Evolutionary conservation across 2,113 vertebrate species (phyloP).

Genomic region (cattle (Bos taurus)): DNA sequence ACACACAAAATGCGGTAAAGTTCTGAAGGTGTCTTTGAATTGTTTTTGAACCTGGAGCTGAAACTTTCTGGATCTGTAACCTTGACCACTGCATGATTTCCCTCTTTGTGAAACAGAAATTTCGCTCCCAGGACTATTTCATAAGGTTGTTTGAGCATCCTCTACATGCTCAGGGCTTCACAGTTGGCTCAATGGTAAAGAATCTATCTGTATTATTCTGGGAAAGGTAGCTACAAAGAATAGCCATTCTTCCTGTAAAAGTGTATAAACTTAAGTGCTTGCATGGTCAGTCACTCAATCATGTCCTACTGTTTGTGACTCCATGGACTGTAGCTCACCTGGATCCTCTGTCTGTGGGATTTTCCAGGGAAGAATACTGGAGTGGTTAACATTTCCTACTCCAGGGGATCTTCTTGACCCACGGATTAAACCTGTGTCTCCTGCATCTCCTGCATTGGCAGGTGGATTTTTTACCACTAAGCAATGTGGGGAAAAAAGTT

Average conservation of each 20-base stretch:
- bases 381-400: background rate
- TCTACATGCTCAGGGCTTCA: background rate
- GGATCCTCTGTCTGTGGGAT: background rate
- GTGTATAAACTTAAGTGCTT: background rate
- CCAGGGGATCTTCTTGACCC: background rate
- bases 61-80: background rate
- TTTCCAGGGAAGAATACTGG: background rate
- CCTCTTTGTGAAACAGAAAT: background rate
- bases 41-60: background rate
- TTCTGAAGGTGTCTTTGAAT: background rate
- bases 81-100: background rate
- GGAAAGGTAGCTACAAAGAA: background rate
- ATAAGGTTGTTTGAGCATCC: background rate
- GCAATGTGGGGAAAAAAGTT: background rate
- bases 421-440: background rate
- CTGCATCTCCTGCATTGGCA: background rate
- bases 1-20: background rate
- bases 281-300: fast-evolving
- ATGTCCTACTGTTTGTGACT: background rate
- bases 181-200: background rate
- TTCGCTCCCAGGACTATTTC: background rate
- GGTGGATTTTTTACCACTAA: background rate
- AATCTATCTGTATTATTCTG: background rate
- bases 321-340: background rate
- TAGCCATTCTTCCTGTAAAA: background rate